Evolutionary conservation across 2,113 vertebrate species (phyloP), one percentile per base, ranked within the genome.

Genomic region (Saguinus imperator): DNA sequence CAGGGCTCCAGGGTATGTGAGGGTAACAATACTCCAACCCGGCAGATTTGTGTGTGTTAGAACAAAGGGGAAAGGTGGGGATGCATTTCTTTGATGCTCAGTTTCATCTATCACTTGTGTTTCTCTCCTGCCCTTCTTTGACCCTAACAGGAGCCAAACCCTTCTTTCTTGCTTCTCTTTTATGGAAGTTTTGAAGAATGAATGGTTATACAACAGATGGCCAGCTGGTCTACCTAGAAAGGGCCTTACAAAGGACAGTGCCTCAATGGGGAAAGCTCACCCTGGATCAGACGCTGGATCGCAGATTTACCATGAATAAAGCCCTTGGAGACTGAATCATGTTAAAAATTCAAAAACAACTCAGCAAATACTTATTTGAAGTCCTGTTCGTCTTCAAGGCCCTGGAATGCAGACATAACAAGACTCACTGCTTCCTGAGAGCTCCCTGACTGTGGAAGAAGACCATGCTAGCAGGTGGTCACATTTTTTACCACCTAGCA

Each of bases 321-420:
- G 43, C 35, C 48, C 66, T 75, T 64, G 61, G 64, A 84, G 64
- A 70, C 20, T 18, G 72, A 91, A n/a, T 96, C 61, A 73, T 35
- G 58, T 68, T 77, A 86, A 87, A 93, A 64, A 91, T 58, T 91
- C 52, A 66, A 93, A 91, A 91, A 80, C 58, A 94, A 82, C 35
- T 86, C 68, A 93, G 50, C 20, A 93, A 86, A 85, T 82, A 85
- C 43, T 96, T 87, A n/a, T 29, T 32, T 77, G 89, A 93, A 84
- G 35, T 25, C 43, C 43, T 81, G 61, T 43, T 76, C 70, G 48
- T 94, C 35, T 79, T 72, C 4, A 1, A 57, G 55, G 35, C 43
- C 84, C 72, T 79, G 76, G 77, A 87, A 96, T 37, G 43, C 40
- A 70, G 45, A 73, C 9, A 1, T 27, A 55, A 58, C 35, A 29